phyloP scores from a whole-genome alignment of 1,140 invertebrate species.

The Brachionus asplanchnoidis region DNA sequence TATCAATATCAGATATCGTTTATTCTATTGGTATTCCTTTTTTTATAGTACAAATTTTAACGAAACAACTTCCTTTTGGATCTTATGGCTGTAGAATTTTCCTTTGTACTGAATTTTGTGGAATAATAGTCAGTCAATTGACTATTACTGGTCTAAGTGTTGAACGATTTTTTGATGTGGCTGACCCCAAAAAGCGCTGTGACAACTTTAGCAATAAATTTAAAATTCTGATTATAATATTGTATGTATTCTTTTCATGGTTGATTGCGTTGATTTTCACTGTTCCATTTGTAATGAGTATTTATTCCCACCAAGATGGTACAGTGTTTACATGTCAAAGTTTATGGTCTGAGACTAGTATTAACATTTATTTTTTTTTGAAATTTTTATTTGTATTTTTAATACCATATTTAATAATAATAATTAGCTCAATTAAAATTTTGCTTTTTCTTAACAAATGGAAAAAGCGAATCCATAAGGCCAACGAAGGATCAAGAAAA shows the following conservation, averaged over 20 bases:
- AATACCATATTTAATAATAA: conserved; percentile 9
- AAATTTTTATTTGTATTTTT: conserved; percentile 23
- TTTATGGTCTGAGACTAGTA: background rate
- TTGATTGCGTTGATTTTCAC: background rate
- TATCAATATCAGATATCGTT: conserved; percentile 15
- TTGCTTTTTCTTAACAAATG: conserved; percentile 18
- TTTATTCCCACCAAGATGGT: background rate
- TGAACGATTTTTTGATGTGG: background rate
- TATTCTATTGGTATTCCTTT: conserved; percentile 33
- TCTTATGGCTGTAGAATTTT: background rate
- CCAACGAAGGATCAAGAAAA: background rate
- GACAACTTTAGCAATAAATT: conserved; percentile 21
- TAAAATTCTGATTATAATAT: background rate
- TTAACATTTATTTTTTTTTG: conserved; percentile 10
- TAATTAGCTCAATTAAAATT: conserved; percentile 12
- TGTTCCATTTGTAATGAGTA: conserved; percentile 1
- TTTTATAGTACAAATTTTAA: conserved; percentile 9
- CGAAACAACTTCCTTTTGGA: background rate
- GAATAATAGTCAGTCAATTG: background rate
- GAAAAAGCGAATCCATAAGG: background rate
- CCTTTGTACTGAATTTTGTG: conserved; percentile 14
- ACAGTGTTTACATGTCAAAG: background rate
- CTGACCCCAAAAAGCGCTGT: background rate
- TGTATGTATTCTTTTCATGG: conserved; percentile 9
- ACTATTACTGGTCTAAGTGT: conserved; percentile 15